These are phyloP conservation scores for Drosophila tristis DNA, from an alignment of 1,140 invertebrate species.

Conservation along the genomic window DNA sequence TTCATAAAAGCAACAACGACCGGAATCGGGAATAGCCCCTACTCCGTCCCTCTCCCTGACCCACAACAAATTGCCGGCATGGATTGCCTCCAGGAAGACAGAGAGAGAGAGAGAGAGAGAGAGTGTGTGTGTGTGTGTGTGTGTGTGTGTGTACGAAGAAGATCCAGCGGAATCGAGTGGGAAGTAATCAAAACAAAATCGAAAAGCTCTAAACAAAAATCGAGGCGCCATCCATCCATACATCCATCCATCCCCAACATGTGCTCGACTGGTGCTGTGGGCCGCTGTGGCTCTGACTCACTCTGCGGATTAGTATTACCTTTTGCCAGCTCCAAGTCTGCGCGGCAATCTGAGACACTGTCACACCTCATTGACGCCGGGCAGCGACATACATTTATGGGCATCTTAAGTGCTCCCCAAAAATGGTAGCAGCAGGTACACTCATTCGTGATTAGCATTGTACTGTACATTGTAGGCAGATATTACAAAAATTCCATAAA, in stretches of 20 bases:
- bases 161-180: constrained; percentile 31
- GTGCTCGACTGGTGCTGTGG: constrained; percentile 12
- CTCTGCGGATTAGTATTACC: background rate
- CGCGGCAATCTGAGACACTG: constrained; percentile 42
- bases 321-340: constrained; percentile 18
- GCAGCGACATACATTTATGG: background rate
- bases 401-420: constrained; percentile 3
- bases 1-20: constrained; percentile 75
- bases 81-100: constrained; percentile 4
- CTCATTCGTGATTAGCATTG: constrained; percentile 2
- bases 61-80: constrained; percentile 8
- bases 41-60: background rate
- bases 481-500: background rate
- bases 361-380: constrained; percentile 54
- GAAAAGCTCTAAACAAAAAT: constrained; percentile 35
- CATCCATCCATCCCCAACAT: constrained; percentile 5
- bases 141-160: no score
- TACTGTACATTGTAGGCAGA: constrained; percentile 4
- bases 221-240: background rate
- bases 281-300: constrained; percentile 27
- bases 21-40: constrained; percentile 37
- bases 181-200: constrained; percentile 56
- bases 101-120: constrained; percentile 8
- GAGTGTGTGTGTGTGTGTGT: no score
- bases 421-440: constrained; percentile 41